phyloP scores from a whole-genome alignment of 2,888 invertebrate genomes.

The Callinectes sapidus region DNA sequence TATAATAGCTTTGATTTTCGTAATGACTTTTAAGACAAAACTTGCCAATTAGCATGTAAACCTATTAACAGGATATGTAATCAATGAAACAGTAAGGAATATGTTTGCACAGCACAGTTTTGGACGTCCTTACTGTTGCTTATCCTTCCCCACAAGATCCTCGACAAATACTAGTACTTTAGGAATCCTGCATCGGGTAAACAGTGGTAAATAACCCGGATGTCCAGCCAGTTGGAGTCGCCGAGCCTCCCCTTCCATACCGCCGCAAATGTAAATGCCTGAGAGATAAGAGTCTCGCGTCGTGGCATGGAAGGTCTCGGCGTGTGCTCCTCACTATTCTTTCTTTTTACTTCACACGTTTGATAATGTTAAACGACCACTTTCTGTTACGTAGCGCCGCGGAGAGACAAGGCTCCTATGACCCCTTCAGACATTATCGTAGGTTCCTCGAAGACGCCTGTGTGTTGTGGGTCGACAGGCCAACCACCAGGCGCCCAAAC shows the following conservation, averaged over 20 bases:
- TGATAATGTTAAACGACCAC: constrained; percentile 2
- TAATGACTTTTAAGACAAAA: not conserved
- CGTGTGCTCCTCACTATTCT: not conserved
- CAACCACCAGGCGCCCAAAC: not conserved
- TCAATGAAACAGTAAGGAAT: not conserved
- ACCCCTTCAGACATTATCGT: not conserved
- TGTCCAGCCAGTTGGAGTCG: not conserved
- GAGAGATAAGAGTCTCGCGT: not conserved
- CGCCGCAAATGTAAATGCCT: not conserved
- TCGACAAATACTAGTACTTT: not conserved
- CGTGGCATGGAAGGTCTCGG: not conserved
- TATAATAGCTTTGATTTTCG: not conserved
- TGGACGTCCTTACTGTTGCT: not conserved
- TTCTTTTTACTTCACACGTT: not conserved
- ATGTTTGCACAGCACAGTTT: not conserved
- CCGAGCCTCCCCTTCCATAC: not conserved
- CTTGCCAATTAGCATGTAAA: not conserved
- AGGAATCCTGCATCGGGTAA: not conserved
- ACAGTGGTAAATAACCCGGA: not conserved
- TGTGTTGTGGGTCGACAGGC: not conserved
- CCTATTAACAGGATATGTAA: not conserved
- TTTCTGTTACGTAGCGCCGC: not conserved
- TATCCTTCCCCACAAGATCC: not conserved
- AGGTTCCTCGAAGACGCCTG: not conserved
- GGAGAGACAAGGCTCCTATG: not conserved